Base-by-base conservation (phyloP, 1,140 invertebrate genomes). In the Papilio xuthus region DNA sequence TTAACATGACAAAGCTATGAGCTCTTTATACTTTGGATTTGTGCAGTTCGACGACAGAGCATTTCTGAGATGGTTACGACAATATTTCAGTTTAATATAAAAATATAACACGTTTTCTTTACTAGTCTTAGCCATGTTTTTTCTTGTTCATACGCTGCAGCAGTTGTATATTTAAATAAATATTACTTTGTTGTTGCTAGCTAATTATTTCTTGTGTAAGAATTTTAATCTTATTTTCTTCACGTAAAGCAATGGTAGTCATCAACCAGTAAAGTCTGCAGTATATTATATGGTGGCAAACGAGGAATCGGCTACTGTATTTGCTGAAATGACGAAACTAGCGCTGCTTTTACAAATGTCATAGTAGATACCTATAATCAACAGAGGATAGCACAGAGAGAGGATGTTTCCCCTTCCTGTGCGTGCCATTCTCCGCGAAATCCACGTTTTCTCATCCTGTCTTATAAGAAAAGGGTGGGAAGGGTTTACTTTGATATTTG, bases 1-100 rank as follows among this genome's bases (percentile, higher is more conserved):
- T 67, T 67, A 67, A 67, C 60, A 67, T 67, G 60, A 67, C 60
- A 67, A 67, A 67, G 60, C 60, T 67, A 67, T 67, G 60, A 67
- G 60, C 60, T 67, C 60, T 67, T 67, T 67, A 67, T 67, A 67
- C 60, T 67, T 67, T 67, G 60, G 60, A 67, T 67, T 20, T 67
- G 60, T 67, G 60, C 60, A 67, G 23, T 67, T 28, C 60, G 60
- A 67, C 12, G 23, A 67, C 26, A 67, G 60, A 67, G 26, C 60
- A 67, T 63, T 23, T 63, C 23, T 4, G 60, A 67, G 60, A 15
- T 32, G 4, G 60, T 26, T 12, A 28, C 60, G 60, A 56, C 53
- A 56, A 67, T 67, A 26, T 67, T 67, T 7, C 13, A 67, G 60
- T 67, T 67, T 67, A 67, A 67, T 67, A 67, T 67, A 15, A 67